phyloP scores from a whole-genome alignment of 1,140 invertebrate species.

The Dolichoris vasculosae region DNA sequence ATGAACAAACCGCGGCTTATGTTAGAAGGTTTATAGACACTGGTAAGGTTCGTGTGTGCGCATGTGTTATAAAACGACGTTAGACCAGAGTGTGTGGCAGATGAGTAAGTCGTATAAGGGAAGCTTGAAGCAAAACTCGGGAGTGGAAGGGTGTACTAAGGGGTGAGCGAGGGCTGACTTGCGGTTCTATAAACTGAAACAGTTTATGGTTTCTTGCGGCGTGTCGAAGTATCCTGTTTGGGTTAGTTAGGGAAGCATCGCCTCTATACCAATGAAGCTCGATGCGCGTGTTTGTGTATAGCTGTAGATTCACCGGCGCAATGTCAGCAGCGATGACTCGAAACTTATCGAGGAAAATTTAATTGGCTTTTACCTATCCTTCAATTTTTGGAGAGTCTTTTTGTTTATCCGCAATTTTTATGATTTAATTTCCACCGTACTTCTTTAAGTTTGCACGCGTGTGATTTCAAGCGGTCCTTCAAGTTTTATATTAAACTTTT shows the following conservation, averaged over 20 bases:
- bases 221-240: conserved; percentile 45
- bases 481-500: no score
- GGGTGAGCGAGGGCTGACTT: conserved; percentile 39
- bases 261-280: conserved; percentile 29
- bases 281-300: not conserved
- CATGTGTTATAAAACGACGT: not conserved
- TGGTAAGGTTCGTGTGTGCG: not conserved
- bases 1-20: conserved; percentile 5
- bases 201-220: conserved; percentile 53
- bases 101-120: conserved; percentile 9
- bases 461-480: no score
- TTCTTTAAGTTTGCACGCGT: no score
- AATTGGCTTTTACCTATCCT: not conserved
- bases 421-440: no score
- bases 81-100: not conserved
- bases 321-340: conserved; percentile 5
- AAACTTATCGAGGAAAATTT: not conserved
- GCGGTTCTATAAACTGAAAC: conserved; percentile 49
- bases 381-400: not conserved
- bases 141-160: not conserved
- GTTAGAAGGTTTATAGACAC: not conserved
- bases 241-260: conserved; percentile 40
- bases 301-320: not conserved
- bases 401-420: not conserved
- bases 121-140: conserved; percentile 19